phyloP scores from a whole-genome alignment of 2,888 invertebrate species.

The Strigamia transsilvanica region DNA sequence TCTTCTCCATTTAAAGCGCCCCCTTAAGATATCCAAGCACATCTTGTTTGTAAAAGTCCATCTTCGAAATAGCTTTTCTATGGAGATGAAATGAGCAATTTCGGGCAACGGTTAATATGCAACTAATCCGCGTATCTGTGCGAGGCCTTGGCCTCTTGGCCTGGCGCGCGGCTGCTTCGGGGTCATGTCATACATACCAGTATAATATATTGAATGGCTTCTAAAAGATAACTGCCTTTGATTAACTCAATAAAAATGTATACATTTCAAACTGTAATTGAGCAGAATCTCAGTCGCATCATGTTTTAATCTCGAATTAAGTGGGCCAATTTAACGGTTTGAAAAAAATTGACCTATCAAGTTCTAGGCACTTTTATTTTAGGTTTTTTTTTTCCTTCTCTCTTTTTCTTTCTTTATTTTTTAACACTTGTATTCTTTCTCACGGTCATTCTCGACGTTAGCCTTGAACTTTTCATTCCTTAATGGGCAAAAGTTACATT shows the following conservation, averaged over 20 bases:
- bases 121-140: conserved; percentile 42
- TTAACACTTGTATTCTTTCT: background rate
- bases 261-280: background rate
- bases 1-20: conserved; percentile 39
- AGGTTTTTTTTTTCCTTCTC: background rate
- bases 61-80: conserved; percentile 31
- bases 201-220: conserved; percentile 20
- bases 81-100: conserved; percentile 36
- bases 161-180: conserved; percentile 27
- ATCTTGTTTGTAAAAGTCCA: conserved; percentile 40
- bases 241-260: conserved; percentile 16
- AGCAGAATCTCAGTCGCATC: background rate
- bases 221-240: conserved; percentile 29
- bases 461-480: conserved; percentile 42
- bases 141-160: conserved; percentile 29
- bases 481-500: conserved; percentile 40
- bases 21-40: conserved; percentile 38
- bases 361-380: too few relatives aligned
- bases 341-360: too few relatives aligned
- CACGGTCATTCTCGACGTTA: conserved; percentile 17
- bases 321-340: too few relatives aligned
- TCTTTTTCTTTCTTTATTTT: background rate
- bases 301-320: background rate
- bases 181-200: conserved; percentile 32
- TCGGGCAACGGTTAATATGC: conserved; percentile 41